Conservation (phyloP, 2,797 vertebrate species). For the Discoglossus pictus region DNA sequence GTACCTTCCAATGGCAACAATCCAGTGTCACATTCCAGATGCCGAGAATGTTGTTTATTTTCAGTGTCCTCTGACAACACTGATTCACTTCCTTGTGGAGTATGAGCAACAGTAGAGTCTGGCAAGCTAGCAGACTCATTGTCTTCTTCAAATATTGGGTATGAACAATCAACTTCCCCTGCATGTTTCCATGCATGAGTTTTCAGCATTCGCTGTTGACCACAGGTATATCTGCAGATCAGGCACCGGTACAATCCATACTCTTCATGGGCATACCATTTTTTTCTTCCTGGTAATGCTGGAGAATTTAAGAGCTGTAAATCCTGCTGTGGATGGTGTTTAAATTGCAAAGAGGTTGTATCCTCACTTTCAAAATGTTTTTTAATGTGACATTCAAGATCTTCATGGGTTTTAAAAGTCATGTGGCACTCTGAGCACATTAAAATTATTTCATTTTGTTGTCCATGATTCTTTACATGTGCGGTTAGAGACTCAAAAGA, state of each 20-base stretch:
- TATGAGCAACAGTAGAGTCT: constrained; percentile 59
- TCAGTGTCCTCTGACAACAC: constrained; percentile 66
- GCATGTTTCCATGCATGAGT: constrained; percentile 98
- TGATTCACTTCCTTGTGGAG: constrained; percentile 61
- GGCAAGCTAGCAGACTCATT: constrained; percentile 62
- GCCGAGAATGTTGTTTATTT: constrained; percentile 69
- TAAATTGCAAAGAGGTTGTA: constrained; percentile 46
- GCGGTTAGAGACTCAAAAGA: constrained; percentile 81
- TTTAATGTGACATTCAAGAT: constrained; percentile 87
- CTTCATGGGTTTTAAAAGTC: constrained; percentile 83
- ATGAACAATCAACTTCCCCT: constrained; percentile 91
- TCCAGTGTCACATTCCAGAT: constrained; percentile 78
- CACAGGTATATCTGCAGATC: constrained; percentile 94
- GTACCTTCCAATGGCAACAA: constrained; percentile 41
- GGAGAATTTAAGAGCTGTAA: constrained; percentile 5
- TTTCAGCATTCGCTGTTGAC: constrained; percentile 95
- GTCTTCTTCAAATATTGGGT: constrained; percentile 93
- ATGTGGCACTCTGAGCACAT: constrained; percentile 83
- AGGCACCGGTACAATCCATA: constrained; percentile 92
- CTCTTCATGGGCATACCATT: constrained; percentile 94
- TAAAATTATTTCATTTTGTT: constrained; percentile 75
- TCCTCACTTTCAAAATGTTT: constrained; percentile 71
- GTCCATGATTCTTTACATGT: constrained; percentile 88
- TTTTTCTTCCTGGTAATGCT: constrained; percentile 67
- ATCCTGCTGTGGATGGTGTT: constrained; percentile 50